These are phyloP conservation scores for Heterocephalus glaber DNA, from an alignment of 2,113 vertebrate species.

Conservation along the genomic window DNA sequence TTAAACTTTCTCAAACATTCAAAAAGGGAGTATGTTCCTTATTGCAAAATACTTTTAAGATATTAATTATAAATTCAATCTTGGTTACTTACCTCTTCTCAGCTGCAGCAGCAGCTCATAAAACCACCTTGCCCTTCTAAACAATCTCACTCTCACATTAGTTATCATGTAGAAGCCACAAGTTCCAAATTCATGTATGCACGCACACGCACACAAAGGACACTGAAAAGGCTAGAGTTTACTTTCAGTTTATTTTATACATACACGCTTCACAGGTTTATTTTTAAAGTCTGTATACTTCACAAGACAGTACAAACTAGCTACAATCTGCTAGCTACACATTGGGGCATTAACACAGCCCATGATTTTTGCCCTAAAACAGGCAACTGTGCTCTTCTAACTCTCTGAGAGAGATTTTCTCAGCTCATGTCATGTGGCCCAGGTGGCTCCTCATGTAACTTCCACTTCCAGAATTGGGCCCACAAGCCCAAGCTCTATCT, in stretches of 20 bases:
- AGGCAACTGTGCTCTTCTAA: conserved; percentile 83
- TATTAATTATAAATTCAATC: conserved; percentile 19
- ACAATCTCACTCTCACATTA: conserved; percentile 31
- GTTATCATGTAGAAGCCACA: not conserved
- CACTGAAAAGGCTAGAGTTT: conserved; percentile 59
- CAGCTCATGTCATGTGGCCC: conserved; percentile 69
- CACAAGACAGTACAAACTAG: conserved; percentile 88
- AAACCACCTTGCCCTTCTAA: not conserved
- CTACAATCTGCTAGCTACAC: conserved; percentile 86
- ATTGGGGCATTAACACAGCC: conserved; percentile 84
- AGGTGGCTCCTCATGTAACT: conserved; percentile 54
- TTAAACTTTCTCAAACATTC: conserved; percentile 20
- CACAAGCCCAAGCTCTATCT: conserved; percentile 68
- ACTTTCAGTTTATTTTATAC: conserved; percentile 86
- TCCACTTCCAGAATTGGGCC: conserved; percentile 66
- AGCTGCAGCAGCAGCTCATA: conserved; percentile 12
- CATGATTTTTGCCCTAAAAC: conserved; percentile 87
- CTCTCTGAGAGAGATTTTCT: conserved; percentile 83
- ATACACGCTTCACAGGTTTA: conserved; percentile 79
- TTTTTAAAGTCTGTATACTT: conserved; percentile 87
- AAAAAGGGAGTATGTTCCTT: not conserved
- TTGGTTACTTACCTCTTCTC: conserved; percentile 53
- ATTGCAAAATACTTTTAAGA: not conserved
- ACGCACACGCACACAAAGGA: conserved; percentile 18
- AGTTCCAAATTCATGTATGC: conserved; percentile 30